Percentiles rank a stretch among this genome's conserved stretches.
Evolutionary conservation across 2,888 invertebrate genomes (phyloP).

Genomic region (Machimus atricapillus): DNA sequence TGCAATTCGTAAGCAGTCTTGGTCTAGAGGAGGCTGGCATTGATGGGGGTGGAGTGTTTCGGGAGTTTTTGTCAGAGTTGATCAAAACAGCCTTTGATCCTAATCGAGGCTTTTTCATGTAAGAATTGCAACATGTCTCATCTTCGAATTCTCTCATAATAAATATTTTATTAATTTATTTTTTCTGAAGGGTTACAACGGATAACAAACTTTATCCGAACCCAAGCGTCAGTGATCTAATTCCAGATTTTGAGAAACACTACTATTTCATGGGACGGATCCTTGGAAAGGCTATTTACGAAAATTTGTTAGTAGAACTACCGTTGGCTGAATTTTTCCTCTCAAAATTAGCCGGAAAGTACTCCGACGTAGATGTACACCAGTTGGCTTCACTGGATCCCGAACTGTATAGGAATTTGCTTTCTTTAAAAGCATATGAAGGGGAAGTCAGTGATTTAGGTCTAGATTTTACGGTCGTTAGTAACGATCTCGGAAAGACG

Average conservation of each 20-base stretch:
- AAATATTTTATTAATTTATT: background rate
- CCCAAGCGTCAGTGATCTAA: slow-evolving; percentile 86
- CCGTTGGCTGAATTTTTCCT: slow-evolving; percentile 97
- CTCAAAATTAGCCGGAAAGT: slow-evolving; percentile 81
- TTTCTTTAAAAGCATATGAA: slow-evolving; percentile 83
- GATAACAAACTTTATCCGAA: slow-evolving; percentile 96
- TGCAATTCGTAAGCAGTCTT: slow-evolving; percentile 87
- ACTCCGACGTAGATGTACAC: slow-evolving; percentile 81
- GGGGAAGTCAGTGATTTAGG: slow-evolving; percentile 88
- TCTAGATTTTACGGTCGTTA: slow-evolving; percentile 91
- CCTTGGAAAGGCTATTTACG: slow-evolving; percentile 94
- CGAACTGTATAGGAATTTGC: slow-evolving; percentile 86
- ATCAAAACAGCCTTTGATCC: slow-evolving; percentile 96
- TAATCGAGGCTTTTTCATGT: slow-evolving; percentile 88
- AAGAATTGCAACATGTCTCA: background rate
- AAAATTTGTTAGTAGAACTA: slow-evolving; percentile 91
- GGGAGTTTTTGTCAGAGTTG: slow-evolving; percentile 93
- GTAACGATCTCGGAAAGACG: slow-evolving; percentile 88
- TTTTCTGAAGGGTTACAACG: slow-evolving; percentile 70
- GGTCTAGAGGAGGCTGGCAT: slow-evolving; percentile 96
- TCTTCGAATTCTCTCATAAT: background rate
- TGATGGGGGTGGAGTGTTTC: slow-evolving; percentile 95
- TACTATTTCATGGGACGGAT: slow-evolving; percentile 95
- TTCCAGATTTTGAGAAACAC: slow-evolving; percentile 86
- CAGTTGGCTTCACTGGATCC: slow-evolving; percentile 90